Percentiles rank a stretch among this genome's conserved stretches.
Evolutionary conservation across 2,113 vertebrate species (phyloP).

Genomic region (Neoarius graeffei): DNA sequence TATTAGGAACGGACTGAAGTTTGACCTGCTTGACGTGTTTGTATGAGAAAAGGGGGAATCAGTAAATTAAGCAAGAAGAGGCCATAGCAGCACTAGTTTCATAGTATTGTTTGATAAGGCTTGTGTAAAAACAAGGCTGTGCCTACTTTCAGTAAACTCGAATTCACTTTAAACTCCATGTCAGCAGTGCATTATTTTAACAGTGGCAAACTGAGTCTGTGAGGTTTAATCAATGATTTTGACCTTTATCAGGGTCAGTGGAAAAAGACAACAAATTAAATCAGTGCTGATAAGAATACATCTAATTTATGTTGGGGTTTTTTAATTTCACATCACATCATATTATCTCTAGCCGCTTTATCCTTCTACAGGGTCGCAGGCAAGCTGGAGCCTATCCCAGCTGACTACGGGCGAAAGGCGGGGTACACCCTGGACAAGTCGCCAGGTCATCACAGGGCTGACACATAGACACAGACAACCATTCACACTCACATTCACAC

Average conservation of each 20-base stretch:
- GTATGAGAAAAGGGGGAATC: slow-evolving; percentile 9
- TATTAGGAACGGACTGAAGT: slow-evolving; percentile 31
- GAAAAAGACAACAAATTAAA: neutral
- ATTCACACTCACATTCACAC: too few species aligned
- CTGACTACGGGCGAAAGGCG: too few species aligned
- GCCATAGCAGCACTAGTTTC: neutral
- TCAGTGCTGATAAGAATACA: neutral
- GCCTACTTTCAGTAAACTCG: neutral
- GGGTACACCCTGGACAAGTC: too few species aligned
- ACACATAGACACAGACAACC: too few species aligned
- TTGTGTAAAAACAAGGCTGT: neutral
- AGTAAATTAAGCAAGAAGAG: slow-evolving; percentile 24
- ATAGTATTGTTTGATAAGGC: slow-evolving; percentile 40
- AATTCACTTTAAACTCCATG: neutral
- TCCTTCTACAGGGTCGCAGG: too few species aligned
- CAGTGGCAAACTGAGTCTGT: neutral
- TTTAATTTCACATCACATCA: too few species aligned
- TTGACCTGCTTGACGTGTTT: slow-evolving; percentile 21
- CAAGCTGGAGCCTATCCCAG: too few species aligned
- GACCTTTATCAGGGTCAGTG: too few species aligned
- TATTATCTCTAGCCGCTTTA: too few species aligned
- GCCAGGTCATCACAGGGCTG: too few species aligned
- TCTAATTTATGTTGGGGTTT: too few species aligned
- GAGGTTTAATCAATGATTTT: neutral
- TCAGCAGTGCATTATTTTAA: neutral